Percentiles rank a stretch among this genome's conserved stretches.
These are phyloP conservation scores for Erannis defoliaria DNA, from an alignment of 2,888 invertebrate species.

Conservation along the genomic window DNA sequence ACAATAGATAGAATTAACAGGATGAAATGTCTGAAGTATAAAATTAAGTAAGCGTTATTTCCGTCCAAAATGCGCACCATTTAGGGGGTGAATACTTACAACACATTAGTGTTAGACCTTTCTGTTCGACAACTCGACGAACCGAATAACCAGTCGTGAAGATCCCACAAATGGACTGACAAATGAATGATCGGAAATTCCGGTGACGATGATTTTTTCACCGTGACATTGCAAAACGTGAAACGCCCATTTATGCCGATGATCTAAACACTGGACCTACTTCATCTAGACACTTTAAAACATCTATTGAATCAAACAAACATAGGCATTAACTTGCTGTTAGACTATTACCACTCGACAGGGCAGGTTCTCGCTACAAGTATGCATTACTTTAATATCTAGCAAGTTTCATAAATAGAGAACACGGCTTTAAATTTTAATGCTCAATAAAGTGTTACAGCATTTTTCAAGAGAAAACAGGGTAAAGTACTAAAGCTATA, in stretches of 20 bases:
- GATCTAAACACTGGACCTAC: conserved; percentile 76
- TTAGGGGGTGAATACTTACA: conserved; percentile 82
- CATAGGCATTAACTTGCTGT: conserved; percentile 67
- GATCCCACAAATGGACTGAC: conserved; percentile 73
- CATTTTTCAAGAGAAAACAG: conserved; percentile 73
- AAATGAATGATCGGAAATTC: conserved; percentile 66
- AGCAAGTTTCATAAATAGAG: conserved; percentile 67
- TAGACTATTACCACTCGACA: conserved; percentile 57
- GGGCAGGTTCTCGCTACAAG: conserved; percentile 68
- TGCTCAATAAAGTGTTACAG: conserved; percentile 70
- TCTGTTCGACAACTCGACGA: conserved; percentile 63
- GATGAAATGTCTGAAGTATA: conserved; percentile 79
- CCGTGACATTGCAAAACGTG: conserved; percentile 49
- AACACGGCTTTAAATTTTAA: conserved; percentile 66
- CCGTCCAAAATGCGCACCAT: conserved; percentile 76
- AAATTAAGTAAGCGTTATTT: conserved; percentile 81
- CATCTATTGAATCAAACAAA: conserved; percentile 69
- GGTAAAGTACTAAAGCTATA: conserved; percentile 84
- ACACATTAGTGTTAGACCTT: conserved; percentile 76
- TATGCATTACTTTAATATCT: conserved; percentile 71
- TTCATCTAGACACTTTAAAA: conserved; percentile 72
- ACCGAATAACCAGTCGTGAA: conserved; percentile 69
- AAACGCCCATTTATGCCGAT: conserved; percentile 61
- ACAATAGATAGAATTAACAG: conserved; percentile 82
- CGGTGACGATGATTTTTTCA: conserved; percentile 47